Evolutionary conservation across 2,888 invertebrate genomes (phyloP), one percentile per base, ranked within the genome.

Genomic region (Rugalucina vietnamica): DNA sequence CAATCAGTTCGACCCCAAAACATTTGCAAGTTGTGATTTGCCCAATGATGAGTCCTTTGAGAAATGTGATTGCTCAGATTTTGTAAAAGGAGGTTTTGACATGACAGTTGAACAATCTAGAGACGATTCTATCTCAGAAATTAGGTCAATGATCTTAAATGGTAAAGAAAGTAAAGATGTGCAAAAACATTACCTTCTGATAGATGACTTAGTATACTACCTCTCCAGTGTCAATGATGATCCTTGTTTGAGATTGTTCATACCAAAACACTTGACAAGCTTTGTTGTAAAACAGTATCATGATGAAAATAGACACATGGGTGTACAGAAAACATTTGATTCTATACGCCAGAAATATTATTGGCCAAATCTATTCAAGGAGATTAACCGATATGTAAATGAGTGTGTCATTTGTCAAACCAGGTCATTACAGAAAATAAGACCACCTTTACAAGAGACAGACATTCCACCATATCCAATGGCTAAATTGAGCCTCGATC

Each of bases 1-100:
- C 27, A 84, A 78, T 76, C 24, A 75, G 2, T 78, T 86, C 72
- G 76, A 81, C 27, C 84, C 81, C 14, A 84, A 81, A 50, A 4
- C 34, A 18, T 79, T 71, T 60, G 69, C 75, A n/a, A 37, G 32
- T 32, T 79, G 72, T 72, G 36, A 60, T 27, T 27, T 27, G 14
- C 39, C 60, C 37, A 27, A 39, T 21, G 60, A 65, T 14, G 65
- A 76, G 3, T 36, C 39, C 10, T 65, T 76, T 39, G 21, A 57
- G 10, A 75, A 75, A 57, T 54, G 54, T 34, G 57, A 75, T 74
- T 74, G 50, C 60, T 57, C 43, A 43, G 43, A 43, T 43, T 8
- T 43, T 43, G 8, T 8, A 12, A 8, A 12, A 43, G 12, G 12
- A 12, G 71, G 43, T 0, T 32, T 76, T 32, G 39, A 76, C 34